Percentiles rank a stretch among this genome's conserved stretches.
Evolutionary conservation across 2,888 invertebrate genomes (phyloP).

Genomic region (Limenitis camilla): DNA sequence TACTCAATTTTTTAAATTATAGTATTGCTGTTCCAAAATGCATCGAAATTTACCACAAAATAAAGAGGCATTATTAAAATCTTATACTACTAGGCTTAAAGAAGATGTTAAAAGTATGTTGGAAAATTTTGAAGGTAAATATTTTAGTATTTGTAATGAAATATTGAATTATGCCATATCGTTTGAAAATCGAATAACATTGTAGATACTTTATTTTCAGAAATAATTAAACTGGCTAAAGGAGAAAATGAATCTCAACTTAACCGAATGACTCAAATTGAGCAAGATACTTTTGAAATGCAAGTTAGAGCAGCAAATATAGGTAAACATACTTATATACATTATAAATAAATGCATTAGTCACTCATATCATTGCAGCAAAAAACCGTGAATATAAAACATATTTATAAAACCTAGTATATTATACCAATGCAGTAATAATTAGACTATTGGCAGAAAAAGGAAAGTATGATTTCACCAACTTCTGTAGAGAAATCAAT

Average conservation of each 20-base stretch:
- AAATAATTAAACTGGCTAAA: constrained; percentile 91
- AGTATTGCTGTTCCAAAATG: constrained; percentile 32
- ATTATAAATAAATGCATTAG: not conserved
- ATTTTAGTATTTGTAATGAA: not conserved
- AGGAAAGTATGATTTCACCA: no score
- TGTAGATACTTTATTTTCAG: constrained; percentile 64
- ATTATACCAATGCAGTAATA: no score
- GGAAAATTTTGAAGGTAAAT: constrained; percentile 94
- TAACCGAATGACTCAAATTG: constrained; percentile 91
- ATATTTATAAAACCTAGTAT: no score
- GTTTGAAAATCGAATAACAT: not conserved
- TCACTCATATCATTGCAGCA: not conserved
- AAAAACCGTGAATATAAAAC: no score
- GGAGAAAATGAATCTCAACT: constrained; percentile 94
- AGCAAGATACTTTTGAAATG: constrained; percentile 97
- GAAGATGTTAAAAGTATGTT: constrained; percentile 98
- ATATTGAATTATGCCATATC: not conserved
- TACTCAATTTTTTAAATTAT: no score
- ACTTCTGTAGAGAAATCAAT: no score
- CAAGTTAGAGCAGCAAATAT: constrained; percentile 97
- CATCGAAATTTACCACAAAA: constrained; percentile 87
- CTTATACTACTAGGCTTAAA: constrained; percentile 94
- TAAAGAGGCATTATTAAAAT: constrained; percentile 95
- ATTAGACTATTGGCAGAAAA: no score
- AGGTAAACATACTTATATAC: constrained; percentile 54